Evolutionary conservation across 1,140 invertebrate species (phyloP), one percentile per base, ranked within the genome.

Genomic region (Medauroidea extradentata): DNA sequence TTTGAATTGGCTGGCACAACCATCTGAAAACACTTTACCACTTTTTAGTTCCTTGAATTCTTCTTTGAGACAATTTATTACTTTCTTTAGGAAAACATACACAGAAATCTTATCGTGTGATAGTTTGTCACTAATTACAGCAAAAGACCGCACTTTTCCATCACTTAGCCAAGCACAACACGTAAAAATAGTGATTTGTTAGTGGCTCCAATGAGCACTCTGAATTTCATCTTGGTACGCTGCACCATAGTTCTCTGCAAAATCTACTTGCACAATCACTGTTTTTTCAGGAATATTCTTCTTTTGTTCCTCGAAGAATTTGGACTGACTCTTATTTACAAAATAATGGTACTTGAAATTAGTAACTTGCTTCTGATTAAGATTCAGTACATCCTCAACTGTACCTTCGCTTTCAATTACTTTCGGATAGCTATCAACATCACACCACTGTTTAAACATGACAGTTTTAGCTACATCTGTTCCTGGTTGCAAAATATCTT

Each of bases 1-100:
- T 42, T 59, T 59, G 53, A 71, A 72, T 53, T 72, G 69, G 19
- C 25, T 53, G 34, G 60, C 64, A 58, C 46, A 53, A 7, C 66
- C 70, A 61, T 71, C 69, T 55, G 57, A 61, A 55, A 70, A 57
- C 39, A 34, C 19, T 52, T 25, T 57, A 13, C 7, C 13, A 19
- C 16, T 55, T 53, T 14, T 24, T 16, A 29, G 38, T n/a, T 58
- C 41, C 39, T 16, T 24, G 25, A 52, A 23, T 25, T 52, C 16
- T 19, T 21, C 8, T 52, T 39, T 52, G n/a, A 29, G 8, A 16
- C 16, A 16, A 52, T 19, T 29, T 24, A 52, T 24, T 13, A 52
- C 25, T 29, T 52, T 52, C 25, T 52, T 52, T 24, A 52, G 24
- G 24, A 19, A 52, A 23, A 25, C 50, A 21, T 29, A 52, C 18